Base-by-base conservation (phyloP, 2,113 vertebrate genomes). In the Camelus dromedarius region DNA sequence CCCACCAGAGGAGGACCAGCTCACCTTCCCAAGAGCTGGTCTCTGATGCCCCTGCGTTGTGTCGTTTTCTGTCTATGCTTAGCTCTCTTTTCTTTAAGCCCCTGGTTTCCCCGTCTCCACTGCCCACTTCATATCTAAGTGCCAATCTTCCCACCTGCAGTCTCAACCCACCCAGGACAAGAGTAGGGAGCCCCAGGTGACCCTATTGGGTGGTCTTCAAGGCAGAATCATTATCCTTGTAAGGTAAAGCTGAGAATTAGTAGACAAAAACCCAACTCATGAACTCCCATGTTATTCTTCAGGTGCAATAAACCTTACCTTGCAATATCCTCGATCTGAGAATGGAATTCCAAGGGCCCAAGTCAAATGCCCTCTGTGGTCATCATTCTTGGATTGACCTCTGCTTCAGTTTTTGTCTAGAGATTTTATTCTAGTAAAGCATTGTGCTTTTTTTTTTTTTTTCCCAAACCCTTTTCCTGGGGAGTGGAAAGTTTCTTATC, bases 121-220 rank as follows among this genome's bases (percentile, higher is more conserved):
- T 58, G 3, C 2, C 4, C 3, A 28, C 8, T 6, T 77, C 24
- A 72, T 13, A 35, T 12, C 5, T 38, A 64, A 80, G 1, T 69
- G 4, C 5, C 3, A 30, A 1, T 46, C 15, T 75, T 26, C 18
- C 13, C 1, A 6, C 2, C 18, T 48, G 0, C 3, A 15, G 1
- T 35, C 42, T 42, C 26, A 67, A 38, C 2, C 12, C 46, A 54
- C 2, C 16, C 7, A 32, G 6, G 2, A 0, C 0, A 62, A 73
- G 2, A 67, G 0, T 58, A 26, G 22, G 15, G 22, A 81, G 38
- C 13, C 22, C 66, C 32, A n/a, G 10, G 5, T 6, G 1, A 7
- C 30, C 6, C 13, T 8, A 4, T 6, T 67, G 0, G 0, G 7
- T 77, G 11, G 10, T 75, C n/a, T 88, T 95, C 52, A 77, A 35